Percentiles rank a stretch among this genome's conserved stretches.
These are phyloP conservation scores for Manacus vitellinus DNA, from an alignment of 2,113 vertebrate species.

Conservation along the genomic window DNA sequence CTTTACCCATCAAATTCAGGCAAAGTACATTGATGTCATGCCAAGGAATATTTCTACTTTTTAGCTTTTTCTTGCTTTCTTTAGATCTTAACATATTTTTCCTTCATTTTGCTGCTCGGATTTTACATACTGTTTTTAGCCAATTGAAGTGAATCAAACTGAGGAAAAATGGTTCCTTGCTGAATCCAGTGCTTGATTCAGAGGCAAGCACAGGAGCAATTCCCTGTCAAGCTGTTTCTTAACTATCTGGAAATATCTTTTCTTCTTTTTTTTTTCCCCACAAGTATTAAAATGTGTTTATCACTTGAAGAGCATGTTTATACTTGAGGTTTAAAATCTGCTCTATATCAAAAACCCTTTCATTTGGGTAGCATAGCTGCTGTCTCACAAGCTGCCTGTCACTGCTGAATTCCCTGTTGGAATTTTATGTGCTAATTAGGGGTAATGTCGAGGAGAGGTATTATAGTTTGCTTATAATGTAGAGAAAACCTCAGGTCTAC, in stretches of 20 bases:
- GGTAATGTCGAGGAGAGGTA: not conserved
- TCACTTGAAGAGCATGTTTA: constrained; percentile 11
- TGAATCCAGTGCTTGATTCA: not conserved
- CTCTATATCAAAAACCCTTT: not conserved
- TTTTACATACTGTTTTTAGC: constrained; percentile 6
- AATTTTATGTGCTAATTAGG: not conserved
- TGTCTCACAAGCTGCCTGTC: constrained; percentile 43
- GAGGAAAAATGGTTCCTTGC: not conserved
- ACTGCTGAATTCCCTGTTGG: not conserved
- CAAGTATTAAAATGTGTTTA: constrained; percentile 10
- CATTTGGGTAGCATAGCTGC: not conserved
- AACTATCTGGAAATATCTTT: not conserved
- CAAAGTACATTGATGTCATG: not conserved
- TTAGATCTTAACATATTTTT: constrained; percentile 13
- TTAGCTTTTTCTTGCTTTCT: constrained; percentile 25
- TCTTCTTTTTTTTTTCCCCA: no score
- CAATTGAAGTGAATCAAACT: not conserved
- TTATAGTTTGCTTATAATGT: not conserved
- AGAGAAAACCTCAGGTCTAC: not conserved
- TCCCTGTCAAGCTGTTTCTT: constrained; percentile 21
- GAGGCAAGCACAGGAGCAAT: not conserved
- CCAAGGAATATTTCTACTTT: constrained; percentile 51
- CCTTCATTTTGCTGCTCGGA: not conserved
- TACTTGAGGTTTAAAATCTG: constrained; percentile 1
- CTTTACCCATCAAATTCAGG: constrained; percentile 29